Conservation (phyloP, 2,113 vertebrate genomes). For the Leptodactylus fuscus region DNA sequence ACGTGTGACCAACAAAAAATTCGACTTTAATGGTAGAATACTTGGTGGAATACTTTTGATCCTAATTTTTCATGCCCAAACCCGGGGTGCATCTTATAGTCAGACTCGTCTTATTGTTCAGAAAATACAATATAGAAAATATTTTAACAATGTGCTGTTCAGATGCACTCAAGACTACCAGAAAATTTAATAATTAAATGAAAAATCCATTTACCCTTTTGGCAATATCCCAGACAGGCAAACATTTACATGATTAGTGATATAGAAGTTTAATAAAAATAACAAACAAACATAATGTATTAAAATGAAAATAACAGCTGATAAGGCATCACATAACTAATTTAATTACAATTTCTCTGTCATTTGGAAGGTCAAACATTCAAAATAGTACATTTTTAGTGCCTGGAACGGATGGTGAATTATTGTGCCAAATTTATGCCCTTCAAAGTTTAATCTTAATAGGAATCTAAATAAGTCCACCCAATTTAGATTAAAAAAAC, state of each 20-base stretch:
- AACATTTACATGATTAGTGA: slow-evolving; percentile 12
- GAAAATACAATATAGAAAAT: no score
- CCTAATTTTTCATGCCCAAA: no score
- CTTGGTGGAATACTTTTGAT: no score
- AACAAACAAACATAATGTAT: background rate
- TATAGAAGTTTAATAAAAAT: slow-evolving; percentile 9
- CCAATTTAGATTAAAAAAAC: background rate
- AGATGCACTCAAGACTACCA: no score
- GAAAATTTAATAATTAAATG: background rate
- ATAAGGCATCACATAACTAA: slow-evolving; percentile 31
- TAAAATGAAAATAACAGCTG: slow-evolving; percentile 19
- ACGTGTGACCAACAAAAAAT: no score
- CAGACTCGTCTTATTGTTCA: no score
- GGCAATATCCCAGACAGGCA: slow-evolving; percentile 4
- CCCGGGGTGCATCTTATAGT: no score
- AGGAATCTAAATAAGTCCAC: background rate
- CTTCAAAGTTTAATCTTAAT: slow-evolving; percentile 9
- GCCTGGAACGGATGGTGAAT: background rate
- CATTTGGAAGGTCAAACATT: slow-evolving; percentile 18
- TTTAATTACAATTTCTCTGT: slow-evolving; percentile 16
- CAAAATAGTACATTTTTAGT: background rate
- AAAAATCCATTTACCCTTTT: slow-evolving; percentile 10
- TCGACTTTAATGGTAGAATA: no score
- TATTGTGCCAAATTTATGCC: slow-evolving; percentile 23
- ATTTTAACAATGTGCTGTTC: no score